Conservation (phyloP, 2,888 invertebrate species). For the Syrphus vitripennis region DNA sequence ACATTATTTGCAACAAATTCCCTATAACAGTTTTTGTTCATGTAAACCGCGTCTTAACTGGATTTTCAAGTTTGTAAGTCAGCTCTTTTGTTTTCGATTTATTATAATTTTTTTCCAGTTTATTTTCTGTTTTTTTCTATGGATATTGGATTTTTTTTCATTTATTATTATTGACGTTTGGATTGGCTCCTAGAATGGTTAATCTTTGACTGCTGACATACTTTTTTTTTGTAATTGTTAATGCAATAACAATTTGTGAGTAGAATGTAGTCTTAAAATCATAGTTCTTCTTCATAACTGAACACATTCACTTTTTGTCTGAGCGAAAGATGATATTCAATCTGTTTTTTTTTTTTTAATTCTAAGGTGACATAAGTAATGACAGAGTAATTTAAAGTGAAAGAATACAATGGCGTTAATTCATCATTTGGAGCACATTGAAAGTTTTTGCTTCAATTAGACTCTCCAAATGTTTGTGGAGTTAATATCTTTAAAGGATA, state of each 20-base stretch:
- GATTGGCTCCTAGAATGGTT: slow-evolving; percentile 1
- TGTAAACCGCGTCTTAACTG: background rate
- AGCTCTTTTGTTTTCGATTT: slow-evolving; percentile 54
- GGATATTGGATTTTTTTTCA: background rate
- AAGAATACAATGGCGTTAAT: background rate
- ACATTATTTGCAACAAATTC: slow-evolving; percentile 2
- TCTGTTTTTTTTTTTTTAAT: too few species aligned
- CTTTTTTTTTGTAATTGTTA: slow-evolving; percentile 17
- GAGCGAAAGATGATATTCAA: background rate
- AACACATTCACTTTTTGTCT: background rate
- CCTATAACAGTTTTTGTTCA: background rate
- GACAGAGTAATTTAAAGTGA: background rate
- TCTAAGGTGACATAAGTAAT: background rate
- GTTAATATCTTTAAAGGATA: background rate
- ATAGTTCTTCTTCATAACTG: background rate
- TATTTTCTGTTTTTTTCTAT: background rate
- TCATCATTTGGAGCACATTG: background rate
- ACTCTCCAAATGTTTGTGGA: background rate
- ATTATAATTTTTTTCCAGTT: background rate
- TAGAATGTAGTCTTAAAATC: background rate
- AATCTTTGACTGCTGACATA: slow-evolving; percentile 38
- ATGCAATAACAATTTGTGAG: background rate
- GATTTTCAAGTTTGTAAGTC: slow-evolving; percentile 34
- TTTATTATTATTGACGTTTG: slow-evolving; percentile 4
- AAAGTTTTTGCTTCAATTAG: background rate